These are phyloP conservation scores for Phylloscopus trochilus DNA, from an alignment of 2,113 vertebrate species.

Conservation along the genomic window DNA sequence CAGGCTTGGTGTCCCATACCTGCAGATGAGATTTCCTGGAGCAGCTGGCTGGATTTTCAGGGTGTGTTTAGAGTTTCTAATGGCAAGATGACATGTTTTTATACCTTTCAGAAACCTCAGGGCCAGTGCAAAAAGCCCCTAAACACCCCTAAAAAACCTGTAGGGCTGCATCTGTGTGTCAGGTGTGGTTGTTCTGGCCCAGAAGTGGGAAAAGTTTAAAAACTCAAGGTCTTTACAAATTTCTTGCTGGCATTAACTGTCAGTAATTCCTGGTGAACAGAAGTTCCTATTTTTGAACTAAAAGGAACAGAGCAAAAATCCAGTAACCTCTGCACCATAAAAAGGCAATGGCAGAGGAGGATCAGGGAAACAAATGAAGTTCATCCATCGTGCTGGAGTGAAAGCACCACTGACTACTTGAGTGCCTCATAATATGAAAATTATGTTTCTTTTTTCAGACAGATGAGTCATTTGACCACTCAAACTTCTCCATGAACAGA, in stretches of 20 bases:
- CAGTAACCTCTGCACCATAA: background rate
- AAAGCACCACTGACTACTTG: background rate
- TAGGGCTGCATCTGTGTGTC: background rate
- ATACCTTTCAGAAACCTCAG: background rate
- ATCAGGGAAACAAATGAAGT: conserved; percentile 1
- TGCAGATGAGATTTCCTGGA: background rate
- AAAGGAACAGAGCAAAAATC: background rate
- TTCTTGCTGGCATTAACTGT: background rate
- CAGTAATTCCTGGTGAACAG: background rate
- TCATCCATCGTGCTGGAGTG: background rate
- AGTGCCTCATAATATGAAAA: background rate
- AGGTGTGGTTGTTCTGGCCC: background rate
- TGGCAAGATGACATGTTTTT: background rate
- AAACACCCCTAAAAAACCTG: background rate
- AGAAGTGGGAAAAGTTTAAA: background rate
- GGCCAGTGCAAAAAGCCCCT: background rate
- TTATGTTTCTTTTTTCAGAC: conserved; percentile 3
- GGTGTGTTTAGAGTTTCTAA: background rate
- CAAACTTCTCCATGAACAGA: background rate
- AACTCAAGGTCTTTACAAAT: background rate
- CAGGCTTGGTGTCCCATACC: background rate
- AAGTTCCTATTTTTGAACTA: background rate
- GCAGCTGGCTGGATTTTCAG: background rate
- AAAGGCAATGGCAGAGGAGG: background rate
- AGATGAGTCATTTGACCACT: conserved; percentile 21